phyloP scores from a whole-genome alignment of 2,888 invertebrate genomes.

The Deilephila elpenor region DNA sequence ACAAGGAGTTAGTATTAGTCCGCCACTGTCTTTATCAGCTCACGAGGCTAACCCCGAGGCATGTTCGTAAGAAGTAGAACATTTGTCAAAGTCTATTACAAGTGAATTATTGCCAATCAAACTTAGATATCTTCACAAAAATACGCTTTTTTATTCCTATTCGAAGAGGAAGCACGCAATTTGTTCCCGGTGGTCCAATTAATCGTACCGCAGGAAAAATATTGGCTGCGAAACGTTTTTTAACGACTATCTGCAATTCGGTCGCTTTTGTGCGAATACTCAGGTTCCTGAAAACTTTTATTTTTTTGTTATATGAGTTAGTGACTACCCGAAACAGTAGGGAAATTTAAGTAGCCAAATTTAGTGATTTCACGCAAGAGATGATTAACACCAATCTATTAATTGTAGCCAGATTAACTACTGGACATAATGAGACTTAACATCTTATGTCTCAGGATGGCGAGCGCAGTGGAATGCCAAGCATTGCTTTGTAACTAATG shows the following conservation, averaged over 20 bases:
- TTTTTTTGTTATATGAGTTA: no score
- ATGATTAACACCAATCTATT: no score
- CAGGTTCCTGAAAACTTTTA: not conserved
- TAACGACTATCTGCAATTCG: not conserved
- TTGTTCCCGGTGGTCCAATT: conserved; percentile 17
- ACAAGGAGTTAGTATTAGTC: not conserved
- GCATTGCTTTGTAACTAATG: no score
- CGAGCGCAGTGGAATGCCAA: no score
- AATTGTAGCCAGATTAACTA: no score
- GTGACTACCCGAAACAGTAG: no score
- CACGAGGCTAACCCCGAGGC: conserved; percentile 35
- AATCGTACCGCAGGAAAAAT: not conserved
- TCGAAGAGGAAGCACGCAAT: conserved; percentile 31
- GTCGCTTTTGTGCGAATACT: not conserved
- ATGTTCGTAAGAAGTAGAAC: conserved; percentile 34
- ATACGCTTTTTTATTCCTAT: conserved; percentile 28
- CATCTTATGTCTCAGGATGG: no score
- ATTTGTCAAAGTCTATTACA: conserved; percentile 44
- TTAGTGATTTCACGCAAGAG: no score
- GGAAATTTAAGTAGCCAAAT: no score
- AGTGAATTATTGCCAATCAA: conserved; percentile 42
- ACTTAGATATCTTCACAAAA: conserved; percentile 33
- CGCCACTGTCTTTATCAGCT: conserved; percentile 32
- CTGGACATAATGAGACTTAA: no score
- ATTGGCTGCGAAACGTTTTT: not conserved